phyloP scores from a whole-genome alignment of 2,797 vertebrate species.

The Gymnoscopelus microlampas region DNA sequence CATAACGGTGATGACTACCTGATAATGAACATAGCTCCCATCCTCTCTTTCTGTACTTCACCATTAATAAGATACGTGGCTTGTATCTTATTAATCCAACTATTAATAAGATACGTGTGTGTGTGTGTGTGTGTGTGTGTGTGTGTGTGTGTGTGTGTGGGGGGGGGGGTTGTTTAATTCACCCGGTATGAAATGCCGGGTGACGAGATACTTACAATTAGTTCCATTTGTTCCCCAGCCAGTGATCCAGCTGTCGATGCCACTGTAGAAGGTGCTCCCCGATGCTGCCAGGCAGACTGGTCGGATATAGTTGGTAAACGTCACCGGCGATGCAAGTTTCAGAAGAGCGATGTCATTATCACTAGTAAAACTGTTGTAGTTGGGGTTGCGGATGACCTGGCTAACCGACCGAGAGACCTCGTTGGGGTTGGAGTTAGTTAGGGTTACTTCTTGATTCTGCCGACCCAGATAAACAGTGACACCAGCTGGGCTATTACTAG shows the following conservation, averaged over 20 bases:
- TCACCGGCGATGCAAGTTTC: constrained; percentile 41
- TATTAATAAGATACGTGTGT: no score
- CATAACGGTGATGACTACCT: no score
- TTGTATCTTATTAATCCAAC: no score
- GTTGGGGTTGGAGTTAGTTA: constrained; percentile 34
- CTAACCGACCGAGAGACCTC: background rate
- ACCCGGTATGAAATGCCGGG: background rate
- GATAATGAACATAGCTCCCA: no score
- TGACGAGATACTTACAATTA: constrained; percentile 44
- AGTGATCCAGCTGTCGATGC: constrained; percentile 56
- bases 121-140: no score
- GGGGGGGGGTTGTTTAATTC: no score
- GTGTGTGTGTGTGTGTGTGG: no score
- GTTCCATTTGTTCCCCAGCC: constrained; percentile 49
- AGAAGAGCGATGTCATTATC: constrained; percentile 68
- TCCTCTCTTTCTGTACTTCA: no score
- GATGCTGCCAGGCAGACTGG: constrained; percentile 63
- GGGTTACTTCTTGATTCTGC: background rate
- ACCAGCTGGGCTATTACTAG: rapidly evolving
- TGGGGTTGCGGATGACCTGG: constrained; percentile 22
- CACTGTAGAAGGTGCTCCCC: constrained; percentile 38
- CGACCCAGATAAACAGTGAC: constrained; percentile 45
- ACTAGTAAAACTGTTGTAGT: rapidly evolving
- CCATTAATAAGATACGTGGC: no score
- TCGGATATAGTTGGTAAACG: constrained; percentile 41